Conservation (phyloP, 1,140 invertebrate genomes). For the Ips nitidus region DNA sequence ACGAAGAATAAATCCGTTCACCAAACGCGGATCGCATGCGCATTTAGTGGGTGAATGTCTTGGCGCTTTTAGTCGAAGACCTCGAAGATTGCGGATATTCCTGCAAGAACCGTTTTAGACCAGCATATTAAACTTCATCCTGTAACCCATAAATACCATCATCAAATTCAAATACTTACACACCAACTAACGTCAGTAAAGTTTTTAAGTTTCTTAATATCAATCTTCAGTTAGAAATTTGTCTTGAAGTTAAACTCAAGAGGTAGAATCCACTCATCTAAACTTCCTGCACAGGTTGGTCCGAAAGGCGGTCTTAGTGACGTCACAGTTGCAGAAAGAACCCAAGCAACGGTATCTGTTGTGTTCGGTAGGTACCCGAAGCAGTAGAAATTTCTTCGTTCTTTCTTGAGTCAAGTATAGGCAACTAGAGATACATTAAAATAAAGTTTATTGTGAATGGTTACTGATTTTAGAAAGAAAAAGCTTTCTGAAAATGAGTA, state of each 20-base stretch:
- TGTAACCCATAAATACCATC: background rate
- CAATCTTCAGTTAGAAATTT: background rate
- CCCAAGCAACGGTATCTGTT: constrained; percentile 21
- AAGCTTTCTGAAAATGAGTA: too few species aligned
- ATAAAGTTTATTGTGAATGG: too few species aligned
- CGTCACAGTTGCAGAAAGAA: constrained; percentile 29
- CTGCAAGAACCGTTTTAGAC: constrained; percentile 26
- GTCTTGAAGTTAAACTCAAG: background rate
- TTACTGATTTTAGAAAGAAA: too few species aligned
- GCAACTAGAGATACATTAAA: constrained; percentile 7
- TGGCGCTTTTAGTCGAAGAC: constrained; percentile 40
- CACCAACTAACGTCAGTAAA: background rate
- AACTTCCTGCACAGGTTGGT: constrained; percentile 15
- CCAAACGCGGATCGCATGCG: constrained; percentile 43
- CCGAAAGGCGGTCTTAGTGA: constrained; percentile 5
- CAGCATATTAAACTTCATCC: background rate
- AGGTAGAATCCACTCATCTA: constrained; percentile 16
- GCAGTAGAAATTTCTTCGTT: constrained; percentile 4
- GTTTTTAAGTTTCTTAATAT: background rate
- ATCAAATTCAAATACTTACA: background rate
- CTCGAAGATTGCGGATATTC: constrained; percentile 38
- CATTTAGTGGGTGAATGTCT: constrained; percentile 45
- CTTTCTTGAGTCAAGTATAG: background rate
- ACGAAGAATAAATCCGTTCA: constrained; percentile 39
- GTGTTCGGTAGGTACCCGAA: background rate